These are phyloP conservation scores for Ectropis crepuscularia DNA, from an alignment of 2,888 invertebrate species.

Conservation along the genomic window DNA sequence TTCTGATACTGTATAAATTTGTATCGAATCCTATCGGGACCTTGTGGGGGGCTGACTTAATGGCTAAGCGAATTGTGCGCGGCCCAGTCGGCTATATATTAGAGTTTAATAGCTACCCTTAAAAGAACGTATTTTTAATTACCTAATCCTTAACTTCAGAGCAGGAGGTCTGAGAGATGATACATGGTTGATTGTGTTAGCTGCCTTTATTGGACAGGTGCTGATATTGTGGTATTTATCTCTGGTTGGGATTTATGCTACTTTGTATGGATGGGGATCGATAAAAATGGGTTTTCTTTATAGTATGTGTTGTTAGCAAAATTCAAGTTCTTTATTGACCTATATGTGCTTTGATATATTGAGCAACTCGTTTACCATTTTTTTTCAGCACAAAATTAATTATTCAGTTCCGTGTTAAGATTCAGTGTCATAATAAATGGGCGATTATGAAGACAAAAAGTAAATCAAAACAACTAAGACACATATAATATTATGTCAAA, in stretches of 20 bases:
- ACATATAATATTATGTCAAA: too few species aligned
- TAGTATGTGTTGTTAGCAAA: too few species aligned
- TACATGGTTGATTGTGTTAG: slow-evolving; percentile 51
- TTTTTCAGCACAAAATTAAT: too few species aligned
- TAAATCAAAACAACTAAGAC: too few species aligned
- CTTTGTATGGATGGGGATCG: background rate
- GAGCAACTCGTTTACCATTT: too few species aligned
- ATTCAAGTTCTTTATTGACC: too few species aligned
- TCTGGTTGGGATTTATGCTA: background rate
- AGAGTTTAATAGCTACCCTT: slow-evolving; percentile 73
- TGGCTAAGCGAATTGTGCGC: slow-evolving; percentile 54
- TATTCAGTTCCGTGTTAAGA: too few species aligned
- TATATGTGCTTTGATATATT: too few species aligned
- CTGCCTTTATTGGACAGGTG: slow-evolving; percentile 45
- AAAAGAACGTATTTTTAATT: slow-evolving; percentile 77
- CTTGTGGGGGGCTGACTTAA: slow-evolving; percentile 34
- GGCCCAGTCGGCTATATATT: slow-evolving; percentile 61
- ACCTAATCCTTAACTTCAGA: slow-evolving; percentile 69
- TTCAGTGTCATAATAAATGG: too few species aligned
- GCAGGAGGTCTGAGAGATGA: slow-evolving; percentile 66
- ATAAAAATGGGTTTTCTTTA: too few species aligned
- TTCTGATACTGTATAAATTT: slow-evolving; percentile 13
- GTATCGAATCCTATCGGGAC: background rate
- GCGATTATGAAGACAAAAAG: too few species aligned
- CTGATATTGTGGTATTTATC: slow-evolving; percentile 42